Evolutionary conservation across 2,113 vertebrate species (phyloP), one percentile per base, ranked within the genome.

Genomic region (Nesospiza acunhae): DNA sequence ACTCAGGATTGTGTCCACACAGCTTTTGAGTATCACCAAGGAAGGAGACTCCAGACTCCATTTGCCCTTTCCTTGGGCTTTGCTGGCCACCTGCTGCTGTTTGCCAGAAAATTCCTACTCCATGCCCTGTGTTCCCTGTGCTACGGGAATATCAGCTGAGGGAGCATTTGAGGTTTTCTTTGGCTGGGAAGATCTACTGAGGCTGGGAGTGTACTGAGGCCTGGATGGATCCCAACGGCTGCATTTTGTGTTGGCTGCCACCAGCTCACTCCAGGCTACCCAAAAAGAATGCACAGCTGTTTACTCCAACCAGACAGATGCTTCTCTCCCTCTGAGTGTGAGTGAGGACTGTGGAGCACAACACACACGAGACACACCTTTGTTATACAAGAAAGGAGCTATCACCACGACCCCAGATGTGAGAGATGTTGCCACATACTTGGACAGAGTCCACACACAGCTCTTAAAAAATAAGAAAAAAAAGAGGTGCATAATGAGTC

Each of bases 101-200:
- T 75, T 33, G 17, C 63, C 52, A 42, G 42, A 28, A 59, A 59
- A 75, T 75, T 60, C 80, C 35, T 8, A 0, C 44, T 64, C 58
- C 0, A 0, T 52, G 64, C 11, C 66, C 60, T 0, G 0, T 28
- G 50, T 15, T 67, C 33, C 47, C 67, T 35, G 27, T 30, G 35
- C 55, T 53, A 15, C 6, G 6, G 72, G 74, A 82, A 33, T 31
- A n/a, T 64, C 78, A 23, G 46, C 62, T 37, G 22, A 60, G 67
- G 80, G 50, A 80, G 16, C 3, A 19, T 23, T 56, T 49, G 77
- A 46, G 53, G 28, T 80, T 87, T 62, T 37, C 39, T 88, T 79
- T 84, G 52, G 31, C 74, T 90, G 58, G 73, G 75, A 86, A 67
- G 75, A 70, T 44, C 59, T 59, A 5, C 27, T 0, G 2, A 50